Conservation (phyloP, 2,797 vertebrate species). For the Anolis apletophallus region DNA sequence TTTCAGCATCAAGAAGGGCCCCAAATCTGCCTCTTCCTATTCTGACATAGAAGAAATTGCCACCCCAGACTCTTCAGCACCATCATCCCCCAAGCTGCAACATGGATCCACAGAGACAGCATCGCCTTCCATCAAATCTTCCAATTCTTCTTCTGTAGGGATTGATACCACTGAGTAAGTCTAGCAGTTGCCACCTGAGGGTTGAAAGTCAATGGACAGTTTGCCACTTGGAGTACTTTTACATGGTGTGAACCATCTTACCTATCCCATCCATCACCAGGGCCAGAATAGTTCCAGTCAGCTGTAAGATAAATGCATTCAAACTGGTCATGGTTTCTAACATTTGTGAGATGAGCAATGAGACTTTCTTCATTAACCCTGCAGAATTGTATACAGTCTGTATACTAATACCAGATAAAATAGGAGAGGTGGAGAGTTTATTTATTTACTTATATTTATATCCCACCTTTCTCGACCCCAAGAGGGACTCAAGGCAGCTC, state of each 20-base stretch:
- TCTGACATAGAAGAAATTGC: constrained; percentile 97
- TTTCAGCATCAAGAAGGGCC: constrained; percentile 97
- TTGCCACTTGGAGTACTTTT: not conserved
- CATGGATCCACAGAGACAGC: constrained; percentile 84
- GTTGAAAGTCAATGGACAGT: not conserved
- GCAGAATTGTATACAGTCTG: not conserved
- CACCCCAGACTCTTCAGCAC: constrained; percentile 94
- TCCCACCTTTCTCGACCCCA: no score
- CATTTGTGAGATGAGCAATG: not conserved
- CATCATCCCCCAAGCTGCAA: constrained; percentile 94
- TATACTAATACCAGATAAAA: not conserved
- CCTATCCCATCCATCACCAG: no score
- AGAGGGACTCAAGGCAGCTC: no score
- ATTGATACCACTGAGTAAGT: constrained; percentile 76
- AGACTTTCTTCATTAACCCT: not conserved
- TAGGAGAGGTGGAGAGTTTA: not conserved
- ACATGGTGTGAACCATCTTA: not conserved
- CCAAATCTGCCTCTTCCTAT: constrained; percentile 91
- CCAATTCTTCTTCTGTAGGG: constrained; percentile 85
- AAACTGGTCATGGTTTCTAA: not conserved
- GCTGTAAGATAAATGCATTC: not conserved
- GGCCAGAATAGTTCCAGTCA: no score
- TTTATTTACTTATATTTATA: no score
- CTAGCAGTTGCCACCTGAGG: rapidly evolving
- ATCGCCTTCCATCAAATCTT: constrained; percentile 81